phyloP scores from a whole-genome alignment of 2,888 invertebrate species.

The Clivina fossor region DNA sequence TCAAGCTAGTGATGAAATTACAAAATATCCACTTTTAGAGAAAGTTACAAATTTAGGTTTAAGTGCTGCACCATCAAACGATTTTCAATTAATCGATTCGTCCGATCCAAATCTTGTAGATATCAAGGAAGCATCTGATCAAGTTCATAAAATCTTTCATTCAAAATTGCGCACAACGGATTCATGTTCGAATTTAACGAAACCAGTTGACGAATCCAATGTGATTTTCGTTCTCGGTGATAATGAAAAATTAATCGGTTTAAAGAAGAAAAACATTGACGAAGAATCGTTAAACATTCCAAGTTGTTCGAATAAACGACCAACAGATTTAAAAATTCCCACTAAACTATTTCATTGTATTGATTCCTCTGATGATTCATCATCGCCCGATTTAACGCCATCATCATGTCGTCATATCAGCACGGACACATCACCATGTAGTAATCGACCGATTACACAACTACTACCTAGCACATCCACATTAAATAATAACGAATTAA shows the following conservation, averaged over 20 bases:
- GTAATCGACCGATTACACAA: slow-evolving; percentile 5
- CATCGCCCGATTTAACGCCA: slow-evolving; percentile 24
- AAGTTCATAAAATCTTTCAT: slow-evolving; percentile 36
- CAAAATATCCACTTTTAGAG: slow-evolving; percentile 28
- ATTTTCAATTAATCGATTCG: slow-evolving; percentile 15
- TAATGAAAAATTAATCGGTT: slow-evolving; percentile 66
- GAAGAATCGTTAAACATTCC: slow-evolving; percentile 28
- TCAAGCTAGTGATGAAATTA: slow-evolving; percentile 1
- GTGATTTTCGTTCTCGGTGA: slow-evolving; percentile 74
- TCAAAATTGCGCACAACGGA: slow-evolving; percentile 33
- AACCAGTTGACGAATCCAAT: slow-evolving; percentile 36
- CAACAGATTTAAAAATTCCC: slow-evolving; percentile 34
- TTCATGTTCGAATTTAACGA: slow-evolving; percentile 25
- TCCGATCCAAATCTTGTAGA: slow-evolving; percentile 34
- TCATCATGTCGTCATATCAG: slow-evolving; percentile 20
- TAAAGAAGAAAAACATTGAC: slow-evolving; percentile 53
- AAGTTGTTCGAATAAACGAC: slow-evolving; percentile 31
- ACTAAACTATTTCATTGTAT: slow-evolving; percentile 28
- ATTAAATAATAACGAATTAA: slow-evolving; percentile 3
- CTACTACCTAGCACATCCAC: slow-evolving; percentile 6
- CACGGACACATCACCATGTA: slow-evolving; percentile 28
- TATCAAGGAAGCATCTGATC: slow-evolving; percentile 37
- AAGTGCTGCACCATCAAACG: slow-evolving; percentile 29
- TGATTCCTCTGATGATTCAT: slow-evolving; percentile 33
- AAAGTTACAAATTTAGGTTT: slow-evolving; percentile 39